Conservation (phyloP, 2,797 vertebrate species). For the Alosa sapidissima region DNA sequence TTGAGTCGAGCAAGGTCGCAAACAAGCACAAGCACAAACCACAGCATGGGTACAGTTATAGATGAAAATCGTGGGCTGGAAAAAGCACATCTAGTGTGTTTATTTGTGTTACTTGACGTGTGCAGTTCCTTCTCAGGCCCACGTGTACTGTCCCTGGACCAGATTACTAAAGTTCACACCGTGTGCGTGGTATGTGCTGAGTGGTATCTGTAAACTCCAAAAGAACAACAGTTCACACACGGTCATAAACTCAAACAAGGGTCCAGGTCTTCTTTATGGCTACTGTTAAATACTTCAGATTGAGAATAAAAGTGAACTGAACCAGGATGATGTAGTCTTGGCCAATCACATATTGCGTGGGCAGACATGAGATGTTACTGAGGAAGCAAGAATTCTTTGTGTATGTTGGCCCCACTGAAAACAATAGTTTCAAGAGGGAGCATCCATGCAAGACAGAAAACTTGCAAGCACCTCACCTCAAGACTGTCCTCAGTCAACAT, state of each 20-base stretch:
- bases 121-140: neutral
- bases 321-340: neutral
- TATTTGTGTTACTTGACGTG: neutral
- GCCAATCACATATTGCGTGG: neutral
- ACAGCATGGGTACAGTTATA: neutral
- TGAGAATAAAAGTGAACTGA: neutral
- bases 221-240: neutral
- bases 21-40: neutral
- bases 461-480: neutral
- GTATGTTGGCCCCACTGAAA: neutral
- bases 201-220: neutral
- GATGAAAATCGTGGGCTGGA: neutral
- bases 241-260: neutral
- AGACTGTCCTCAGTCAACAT: neutral
- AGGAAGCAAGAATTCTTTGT: constrained; percentile 7
- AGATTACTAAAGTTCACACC: neutral
- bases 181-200: neutral
- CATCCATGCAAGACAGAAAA: neutral
- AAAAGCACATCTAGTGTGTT: neutral
- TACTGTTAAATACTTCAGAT: neutral
- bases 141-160: neutral
- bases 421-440: neutral
- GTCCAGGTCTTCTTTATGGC: neutral
- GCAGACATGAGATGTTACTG: neutral
- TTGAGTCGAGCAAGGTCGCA: neutral